A percentile compares a stretch with the other conserved stretches of the same genome.
Conservation (phyloP, 2,113 vertebrate genomes). For the Brevimyrus niger region DNA sequence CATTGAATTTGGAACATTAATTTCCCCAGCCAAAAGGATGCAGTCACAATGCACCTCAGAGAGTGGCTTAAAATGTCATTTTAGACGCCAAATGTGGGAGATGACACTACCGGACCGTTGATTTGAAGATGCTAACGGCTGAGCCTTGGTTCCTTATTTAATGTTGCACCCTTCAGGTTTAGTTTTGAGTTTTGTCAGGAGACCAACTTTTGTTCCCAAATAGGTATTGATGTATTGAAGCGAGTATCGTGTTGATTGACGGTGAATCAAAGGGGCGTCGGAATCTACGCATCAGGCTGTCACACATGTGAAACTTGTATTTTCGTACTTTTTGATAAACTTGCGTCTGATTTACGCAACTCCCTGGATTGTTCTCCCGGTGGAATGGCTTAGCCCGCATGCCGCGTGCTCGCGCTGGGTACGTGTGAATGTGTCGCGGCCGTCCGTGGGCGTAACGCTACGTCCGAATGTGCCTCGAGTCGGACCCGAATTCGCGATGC, state of each 20-base stretch:
- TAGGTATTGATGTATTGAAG: background rate
- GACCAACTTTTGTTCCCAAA: background rate
- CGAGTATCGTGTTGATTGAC: background rate
- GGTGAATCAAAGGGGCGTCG: background rate
- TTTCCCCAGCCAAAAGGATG: conserved; percentile 43
- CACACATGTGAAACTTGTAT: background rate
- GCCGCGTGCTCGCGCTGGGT: background rate
- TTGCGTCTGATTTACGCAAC: background rate
- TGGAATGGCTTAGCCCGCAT: background rate
- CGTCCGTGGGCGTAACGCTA: background rate
- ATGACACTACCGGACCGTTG: background rate
- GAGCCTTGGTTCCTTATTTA: background rate
- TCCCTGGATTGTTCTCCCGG: background rate
- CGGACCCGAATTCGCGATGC: background rate
- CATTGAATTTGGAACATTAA: conserved; percentile 52
- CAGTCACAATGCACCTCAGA: conserved; percentile 24
- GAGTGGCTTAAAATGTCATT: conserved; percentile 5
- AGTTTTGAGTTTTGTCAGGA: background rate
- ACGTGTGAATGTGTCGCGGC: background rate
- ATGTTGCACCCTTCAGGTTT: background rate
- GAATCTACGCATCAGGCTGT: background rate
- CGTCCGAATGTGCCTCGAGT: background rate
- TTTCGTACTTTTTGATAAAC: background rate
- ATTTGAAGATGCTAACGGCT: background rate
- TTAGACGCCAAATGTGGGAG: background rate